Evolutionary conservation across 2,113 vertebrate species (phyloP).

Genomic region (Scomber scombrus): DNA sequence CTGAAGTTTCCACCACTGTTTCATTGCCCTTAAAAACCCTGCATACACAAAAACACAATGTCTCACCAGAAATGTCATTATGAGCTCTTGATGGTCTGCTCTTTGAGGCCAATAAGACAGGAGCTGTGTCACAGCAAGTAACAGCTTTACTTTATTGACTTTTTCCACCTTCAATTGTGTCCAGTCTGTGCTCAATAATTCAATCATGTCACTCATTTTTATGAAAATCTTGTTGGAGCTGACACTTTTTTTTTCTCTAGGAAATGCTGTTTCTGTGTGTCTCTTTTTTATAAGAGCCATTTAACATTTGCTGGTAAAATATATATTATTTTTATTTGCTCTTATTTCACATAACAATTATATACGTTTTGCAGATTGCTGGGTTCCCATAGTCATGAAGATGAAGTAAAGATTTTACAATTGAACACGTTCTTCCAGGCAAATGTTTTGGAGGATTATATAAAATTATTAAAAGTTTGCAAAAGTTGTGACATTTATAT

Average conservation of each 20-base stretch:
- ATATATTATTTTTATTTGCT: neutral
- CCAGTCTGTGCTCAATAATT: neutral
- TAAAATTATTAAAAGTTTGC: neutral
- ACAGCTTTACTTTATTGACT: neutral
- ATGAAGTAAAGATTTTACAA: neutral
- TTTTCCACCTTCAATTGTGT: neutral
- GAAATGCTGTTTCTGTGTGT: neutral
- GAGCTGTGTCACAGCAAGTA: neutral
- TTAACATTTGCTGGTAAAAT: neutral
- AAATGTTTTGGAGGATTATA: too few relatives aligned
- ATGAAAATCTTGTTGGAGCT: neutral
- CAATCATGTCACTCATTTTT: neutral
- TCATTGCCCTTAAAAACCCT: neutral
- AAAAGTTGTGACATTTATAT: neutral
- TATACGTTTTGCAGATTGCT: neutral
- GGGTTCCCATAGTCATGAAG: neutral
- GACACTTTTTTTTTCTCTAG: neutral
- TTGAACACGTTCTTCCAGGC: too few relatives aligned
- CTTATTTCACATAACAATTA: neutral
- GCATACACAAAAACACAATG: neutral
- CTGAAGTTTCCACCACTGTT: neutral
- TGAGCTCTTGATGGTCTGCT: neutral
- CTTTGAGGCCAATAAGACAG: neutral
- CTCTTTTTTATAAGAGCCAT: neutral
- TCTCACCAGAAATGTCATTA: neutral